A percentile compares a stretch with the other conserved stretches of the same genome.
These are phyloP conservation scores for Oithona nana DNA, from an alignment of 2,888 invertebrate genomes.

Conservation along the genomic window DNA sequence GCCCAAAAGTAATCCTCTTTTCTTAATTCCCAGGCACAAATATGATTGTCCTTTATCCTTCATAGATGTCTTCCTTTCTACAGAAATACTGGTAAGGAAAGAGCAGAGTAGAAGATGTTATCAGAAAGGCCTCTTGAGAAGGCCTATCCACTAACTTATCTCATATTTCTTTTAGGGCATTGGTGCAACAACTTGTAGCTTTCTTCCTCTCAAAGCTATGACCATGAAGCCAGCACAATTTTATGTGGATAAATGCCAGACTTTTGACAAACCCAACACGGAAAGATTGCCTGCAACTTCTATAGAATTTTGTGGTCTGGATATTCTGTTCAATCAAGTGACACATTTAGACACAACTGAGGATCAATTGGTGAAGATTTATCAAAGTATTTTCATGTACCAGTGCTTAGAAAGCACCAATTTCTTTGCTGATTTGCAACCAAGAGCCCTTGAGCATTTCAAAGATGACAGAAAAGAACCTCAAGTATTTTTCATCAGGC, in stretches of 20 bases:
- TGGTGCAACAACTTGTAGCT: background rate
- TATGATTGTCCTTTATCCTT: background rate
- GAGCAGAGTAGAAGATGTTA: too few relatives aligned
- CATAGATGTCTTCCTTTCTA: background rate
- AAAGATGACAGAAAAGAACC: background rate
- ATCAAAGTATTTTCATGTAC: background rate
- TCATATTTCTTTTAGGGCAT: background rate
- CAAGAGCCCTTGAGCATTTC: background rate
- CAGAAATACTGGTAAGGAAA: too few relatives aligned
- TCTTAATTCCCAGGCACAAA: background rate
- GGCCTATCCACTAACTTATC: too few relatives aligned
- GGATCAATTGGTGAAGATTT: background rate
- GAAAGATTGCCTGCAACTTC: background rate
- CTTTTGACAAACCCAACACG: background rate
- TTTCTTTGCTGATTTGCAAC: too few relatives aligned
- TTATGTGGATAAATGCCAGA: background rate
- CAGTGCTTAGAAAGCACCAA: too few relatives aligned
- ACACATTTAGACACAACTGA: background rate
- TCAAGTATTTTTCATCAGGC: background rate
- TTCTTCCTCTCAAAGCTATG: background rate
- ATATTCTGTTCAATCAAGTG: background rate
- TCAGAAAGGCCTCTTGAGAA: too few relatives aligned
- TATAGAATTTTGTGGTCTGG: background rate
- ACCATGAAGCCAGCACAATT: background rate
- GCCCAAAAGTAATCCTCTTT: background rate